Evolutionary conservation across 2,113 vertebrate species (phyloP), one percentile per base, ranked within the genome.

Genomic region (Lota lota): DNA sequence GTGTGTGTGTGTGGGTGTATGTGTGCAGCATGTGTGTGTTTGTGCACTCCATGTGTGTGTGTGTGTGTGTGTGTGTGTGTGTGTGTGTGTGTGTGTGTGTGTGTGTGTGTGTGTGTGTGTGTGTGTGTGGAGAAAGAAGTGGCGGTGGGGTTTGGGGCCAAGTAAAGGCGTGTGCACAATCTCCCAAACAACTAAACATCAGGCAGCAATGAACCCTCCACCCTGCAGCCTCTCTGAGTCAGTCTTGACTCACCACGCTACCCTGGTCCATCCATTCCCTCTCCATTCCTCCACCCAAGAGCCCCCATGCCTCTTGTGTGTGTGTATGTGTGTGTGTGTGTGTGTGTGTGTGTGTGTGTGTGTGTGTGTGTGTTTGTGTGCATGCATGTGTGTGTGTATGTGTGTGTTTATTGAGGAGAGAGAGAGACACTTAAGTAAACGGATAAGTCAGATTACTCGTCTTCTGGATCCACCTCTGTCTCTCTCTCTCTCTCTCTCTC

Each of bases 161-260:
- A 68, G 64, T 68, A 78, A 82, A 69, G 50, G 73, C 54, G 77
- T 75, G 74, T 69, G 64, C 75, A 61, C 22, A 70, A 79, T 53
- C 54, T 70, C 71, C 74, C 82, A 77, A 83, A 77, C 83, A 82
- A 72, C 68, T 54, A 82, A 80, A 80, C 68, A 79, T 58, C 74
- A 72, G 68, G 62, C 70, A 84, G 78, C 75, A 72, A 21, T 69
- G 71, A 77, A 83, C 77, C 77, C 81, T 74, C 79, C 70, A 8
- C 79, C 77, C 81, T 74, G 40, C 20, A 59, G 62, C 72, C 68
- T 69, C 51, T 72, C 58, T 87, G 84, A 87, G 73, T 89, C 85
- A 89, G 80, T 61, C 67, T 56, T 66, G 64, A 81, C 79, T 78
- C n/a, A 28, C 67, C 6, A 59, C 69, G 79, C 70, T 70, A 75